These are phyloP conservation scores for Diachasma alloeum DNA, from an alignment of 1,140 invertebrate species.

Conservation along the genomic window DNA sequence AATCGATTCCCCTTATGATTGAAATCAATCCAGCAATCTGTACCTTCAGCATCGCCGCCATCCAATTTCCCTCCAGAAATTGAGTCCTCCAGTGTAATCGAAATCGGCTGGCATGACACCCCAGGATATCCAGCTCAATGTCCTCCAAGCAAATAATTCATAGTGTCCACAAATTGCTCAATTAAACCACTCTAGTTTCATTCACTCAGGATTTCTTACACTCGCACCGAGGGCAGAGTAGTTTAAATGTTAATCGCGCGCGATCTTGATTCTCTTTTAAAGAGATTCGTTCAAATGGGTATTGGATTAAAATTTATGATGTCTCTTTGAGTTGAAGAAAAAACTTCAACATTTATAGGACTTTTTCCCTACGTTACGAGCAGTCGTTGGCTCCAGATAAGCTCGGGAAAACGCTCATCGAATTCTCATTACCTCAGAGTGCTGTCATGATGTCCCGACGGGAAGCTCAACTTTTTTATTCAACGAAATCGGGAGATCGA, in stretches of 20 bases:
- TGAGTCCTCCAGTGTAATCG: background rate
- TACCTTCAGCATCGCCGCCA: background rate
- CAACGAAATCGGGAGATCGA: background rate
- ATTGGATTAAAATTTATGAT: background rate
- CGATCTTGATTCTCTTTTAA: background rate
- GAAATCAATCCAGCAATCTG: background rate
- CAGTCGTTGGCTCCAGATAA: background rate
- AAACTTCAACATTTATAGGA: background rate
- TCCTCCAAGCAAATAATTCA: background rate
- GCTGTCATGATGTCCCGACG: background rate
- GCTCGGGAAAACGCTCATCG: background rate
- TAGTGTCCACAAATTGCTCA: background rate
- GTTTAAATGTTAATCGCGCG: background rate
- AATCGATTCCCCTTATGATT: background rate
- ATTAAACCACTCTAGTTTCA: background rate
- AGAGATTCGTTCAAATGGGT: background rate
- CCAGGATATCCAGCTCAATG: background rate
- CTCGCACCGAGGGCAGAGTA: background rate
- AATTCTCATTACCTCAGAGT: background rate
- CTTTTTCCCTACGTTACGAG: background rate
- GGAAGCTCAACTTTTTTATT: background rate
- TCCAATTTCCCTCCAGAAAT: background rate
- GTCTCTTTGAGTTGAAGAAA: background rate
- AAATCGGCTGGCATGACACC: background rate
- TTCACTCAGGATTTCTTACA: background rate